These are phyloP conservation scores for Diorhabda sublineata DNA, from an alignment of 1,140 invertebrate species.

Conservation along the genomic window DNA sequence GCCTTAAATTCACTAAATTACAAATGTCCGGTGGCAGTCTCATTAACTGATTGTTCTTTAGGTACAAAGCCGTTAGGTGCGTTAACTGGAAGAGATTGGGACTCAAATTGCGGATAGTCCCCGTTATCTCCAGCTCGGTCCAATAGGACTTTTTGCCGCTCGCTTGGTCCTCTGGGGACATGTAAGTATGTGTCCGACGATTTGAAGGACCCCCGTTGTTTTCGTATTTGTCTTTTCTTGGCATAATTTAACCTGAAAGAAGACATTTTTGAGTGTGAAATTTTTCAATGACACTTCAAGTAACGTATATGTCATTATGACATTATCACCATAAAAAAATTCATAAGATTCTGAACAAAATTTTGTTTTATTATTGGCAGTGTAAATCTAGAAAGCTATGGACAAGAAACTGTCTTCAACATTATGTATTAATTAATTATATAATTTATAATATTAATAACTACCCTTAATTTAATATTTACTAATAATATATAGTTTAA, in stretches of 20 bases:
- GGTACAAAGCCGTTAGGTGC: conserved; percentile 88
- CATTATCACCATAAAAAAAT: too few species aligned
- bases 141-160: conserved; percentile 88
- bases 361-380: too few species aligned
- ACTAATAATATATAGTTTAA: too few species aligned
- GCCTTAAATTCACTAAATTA: conserved; percentile 74
- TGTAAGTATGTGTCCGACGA: conserved; percentile 81
- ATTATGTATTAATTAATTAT: too few species aligned
- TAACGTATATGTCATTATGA: background rate
- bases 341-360: too few species aligned
- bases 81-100: conserved; percentile 84
- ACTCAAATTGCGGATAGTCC: conserved; percentile 88
- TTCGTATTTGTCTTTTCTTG: conserved; percentile 55
- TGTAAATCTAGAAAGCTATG: too few species aligned
- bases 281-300: background rate
- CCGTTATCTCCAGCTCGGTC: conserved; percentile 58
- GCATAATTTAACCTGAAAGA: conserved; percentile 59
- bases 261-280: conserved; percentile 13
- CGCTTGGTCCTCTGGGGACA: conserved; percentile 86
- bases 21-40: conserved; percentile 86
- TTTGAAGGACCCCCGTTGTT: conserved; percentile 50
- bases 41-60: conserved; percentile 90
- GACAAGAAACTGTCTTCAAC: too few species aligned
- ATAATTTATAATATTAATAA: too few species aligned
- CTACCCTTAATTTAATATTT: too few species aligned